Percentiles rank a stretch among this genome's conserved stretches.
phyloP scores from a whole-genome alignment of 1,140 invertebrate species.

The silkworm (Bombyx mori) region DNA sequence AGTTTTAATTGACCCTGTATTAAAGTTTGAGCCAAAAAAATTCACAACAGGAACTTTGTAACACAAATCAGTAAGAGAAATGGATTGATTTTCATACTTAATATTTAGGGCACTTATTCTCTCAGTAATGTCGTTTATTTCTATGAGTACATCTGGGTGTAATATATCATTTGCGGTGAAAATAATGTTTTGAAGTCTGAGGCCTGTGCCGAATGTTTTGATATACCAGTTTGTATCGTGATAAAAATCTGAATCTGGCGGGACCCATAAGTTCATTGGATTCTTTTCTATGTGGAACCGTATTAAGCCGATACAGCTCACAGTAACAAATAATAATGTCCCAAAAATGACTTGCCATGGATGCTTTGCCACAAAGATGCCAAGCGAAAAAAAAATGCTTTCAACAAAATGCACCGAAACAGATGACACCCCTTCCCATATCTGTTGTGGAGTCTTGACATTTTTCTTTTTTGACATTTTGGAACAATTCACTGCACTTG shows the following conservation, averaged over 20 bases:
- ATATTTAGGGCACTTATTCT: slow-evolving; percentile 46
- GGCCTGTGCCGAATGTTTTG: slow-evolving; percentile 75
- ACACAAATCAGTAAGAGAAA: slow-evolving; percentile 75
- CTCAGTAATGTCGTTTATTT: slow-evolving; percentile 42
- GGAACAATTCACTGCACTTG: not conserved
- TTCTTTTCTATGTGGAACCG: slow-evolving; percentile 76
- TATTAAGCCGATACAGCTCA: slow-evolving; percentile 72
- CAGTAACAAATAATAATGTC: slow-evolving; percentile 66
- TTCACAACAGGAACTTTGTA: slow-evolving; percentile 73
- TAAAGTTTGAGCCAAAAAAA: slow-evolving; percentile 41
- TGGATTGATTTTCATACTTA: slow-evolving; percentile 36
- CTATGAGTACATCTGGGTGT: slow-evolving; percentile 66
- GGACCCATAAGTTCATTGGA: slow-evolving; percentile 83
- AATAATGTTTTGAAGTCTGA: slow-evolving; percentile 75
- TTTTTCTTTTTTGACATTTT: slow-evolving; percentile 43
- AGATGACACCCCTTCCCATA: slow-evolving; percentile 59
- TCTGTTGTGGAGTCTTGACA: slow-evolving; percentile 42
- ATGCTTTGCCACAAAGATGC: slow-evolving; percentile 59
- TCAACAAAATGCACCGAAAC: slow-evolving; percentile 57
- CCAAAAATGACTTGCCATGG: slow-evolving; percentile 71
- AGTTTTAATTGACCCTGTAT: slow-evolving; percentile 34
- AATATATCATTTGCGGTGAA: slow-evolving; percentile 79
- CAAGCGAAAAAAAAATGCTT: slow-evolving; percentile 66
- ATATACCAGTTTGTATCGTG: slow-evolving; percentile 81
- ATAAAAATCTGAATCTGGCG: slow-evolving; percentile 77